Base-by-base conservation (phyloP, 2,888 invertebrate genomes). In the Ditula angustiorana region DNA sequence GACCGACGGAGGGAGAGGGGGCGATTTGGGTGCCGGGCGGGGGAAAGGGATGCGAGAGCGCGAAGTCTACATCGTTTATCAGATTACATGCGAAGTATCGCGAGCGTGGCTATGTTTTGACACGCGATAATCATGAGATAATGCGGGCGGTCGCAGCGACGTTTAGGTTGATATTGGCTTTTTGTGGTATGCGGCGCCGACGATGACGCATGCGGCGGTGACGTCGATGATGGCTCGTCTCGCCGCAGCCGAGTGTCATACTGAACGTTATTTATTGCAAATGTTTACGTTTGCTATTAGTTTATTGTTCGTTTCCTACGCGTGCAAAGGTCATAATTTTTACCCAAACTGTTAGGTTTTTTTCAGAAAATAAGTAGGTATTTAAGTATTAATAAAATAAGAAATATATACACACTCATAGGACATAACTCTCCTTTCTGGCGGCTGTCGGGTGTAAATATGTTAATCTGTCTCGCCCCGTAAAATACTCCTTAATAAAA, bases 61-160 rank as follows among this genome's bases (percentile, higher is more conserved):
- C 87, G 85, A 88, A 87, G 89, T 86, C 93, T 93, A 93, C 93
- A 93, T 93, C 94, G 92, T 92, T 93, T 93, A 93, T 93, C 92
- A 91, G 92, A 93, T 93, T 93, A 92, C 91, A 93, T 89, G 92
- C 92, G 92, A 92, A 92, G 92, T 92, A 93, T 92, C 91, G 93
- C 90, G 90, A 91, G 92, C 89, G 91, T 92, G 92, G 90, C 89
- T 90, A 93, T 93, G 93, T 93, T 93, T 93, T 93, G 93, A 93
- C 93, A 93, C 92, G 92, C 92, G 93, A 93, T 93, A 93, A 93
- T 93, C 92, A 91, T 88, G 86, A 92, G 93, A 92, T 93, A 93
- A 93, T 93, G 87, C 92, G 88, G 82, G 82, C 91, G 90, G 92
- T 92, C 92, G 91, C 88, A 78, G 78, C 81, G 85, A 85, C 90